Conservation (phyloP, 2,797 vertebrate genomes). For the Heteromormyrus szaboi region DNA sequence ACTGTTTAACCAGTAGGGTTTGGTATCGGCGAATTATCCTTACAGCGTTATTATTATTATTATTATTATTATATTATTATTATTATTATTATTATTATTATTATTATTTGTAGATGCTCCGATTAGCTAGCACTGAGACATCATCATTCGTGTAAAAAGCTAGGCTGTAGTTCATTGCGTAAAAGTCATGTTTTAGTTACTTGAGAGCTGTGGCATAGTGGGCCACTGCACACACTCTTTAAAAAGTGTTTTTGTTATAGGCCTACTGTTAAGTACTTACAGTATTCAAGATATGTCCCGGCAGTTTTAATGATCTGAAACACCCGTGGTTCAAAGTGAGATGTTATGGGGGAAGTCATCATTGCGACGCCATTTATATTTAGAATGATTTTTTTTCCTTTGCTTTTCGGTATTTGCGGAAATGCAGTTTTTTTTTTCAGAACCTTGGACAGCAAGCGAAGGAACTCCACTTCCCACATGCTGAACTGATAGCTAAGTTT, state of each 20-base stretch:
- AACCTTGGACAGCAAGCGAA: constrained; percentile 22
- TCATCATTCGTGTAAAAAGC: not conserved
- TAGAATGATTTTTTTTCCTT: not conserved
- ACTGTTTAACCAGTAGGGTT: not conserved
- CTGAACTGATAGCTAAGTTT: not conserved
- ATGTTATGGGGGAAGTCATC: not conserved
- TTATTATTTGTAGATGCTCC: not conserved
- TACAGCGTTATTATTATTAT: not conserved
- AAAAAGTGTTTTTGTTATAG: not conserved
- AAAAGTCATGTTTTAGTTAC: not conserved
- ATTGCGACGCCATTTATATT: not conserved
- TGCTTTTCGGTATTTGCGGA: not conserved
- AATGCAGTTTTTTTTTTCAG: constrained; percentile 20
- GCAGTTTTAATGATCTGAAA: not conserved
- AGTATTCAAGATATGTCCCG: not conserved
- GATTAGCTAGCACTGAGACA: not conserved
- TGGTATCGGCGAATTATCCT: not conserved
- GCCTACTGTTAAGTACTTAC: not conserved
- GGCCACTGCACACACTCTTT: not conserved
- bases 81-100: not conserved
- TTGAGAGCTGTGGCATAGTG: not conserved
- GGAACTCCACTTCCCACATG: not conserved
- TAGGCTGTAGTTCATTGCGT: not conserved
- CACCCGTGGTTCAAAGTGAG: not conserved
- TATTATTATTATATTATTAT: not conserved